Base-by-base conservation (phyloP, 2,888 invertebrate genomes). In the Rhimphoctona megacephalus region DNA sequence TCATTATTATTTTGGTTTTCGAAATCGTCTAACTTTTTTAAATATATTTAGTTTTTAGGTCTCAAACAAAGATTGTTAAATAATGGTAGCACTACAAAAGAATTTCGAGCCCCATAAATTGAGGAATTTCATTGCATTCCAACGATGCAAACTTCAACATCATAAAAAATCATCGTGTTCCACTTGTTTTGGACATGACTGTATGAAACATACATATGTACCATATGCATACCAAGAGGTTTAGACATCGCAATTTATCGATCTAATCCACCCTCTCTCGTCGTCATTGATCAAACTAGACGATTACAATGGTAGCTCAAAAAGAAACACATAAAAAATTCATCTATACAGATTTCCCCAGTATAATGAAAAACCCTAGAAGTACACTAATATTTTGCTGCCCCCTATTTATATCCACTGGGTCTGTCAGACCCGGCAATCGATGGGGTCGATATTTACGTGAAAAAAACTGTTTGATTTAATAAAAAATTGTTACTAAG, bases 201-300 rank as follows among this genome's bases (percentile, higher is more conserved):
- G 39, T 39, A 39, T 9, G 9, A 39, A 39, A 22, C 25, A 67
- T 19, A 43, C 46, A 46, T n/a, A n/a, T n/a, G n/a, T n/a, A n/a
- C n/a, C 25, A 43, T 70, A 64, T 64, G 14, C 17, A 39, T 25
- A 46, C 30, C 17, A 22, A 25, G 30, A n/a, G 30, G 66, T 66
- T 72, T 54, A 54, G 30, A 73, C 64, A 77, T 46, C 36, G 67
- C 64, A 67, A 74, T 39, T 52, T 79, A 85, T 85, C 85, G 85
- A 82, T 82, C 78, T 78, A 82, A 69, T 33, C 82, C 85, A 74
- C 39, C 81, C 78, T 22, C 78, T 22, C 30, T 61, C 30, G 30
- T 74, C 43, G 33, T 70, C 74, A 67, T 82, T 66, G 81, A 74
- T 74, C 66, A 33, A 49, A 43, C 64, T 25, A 22, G 43, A 36